Evolutionary conservation across 53 echinoderm and acorn worm genomes (phyloP).

Genomic region (Arbacia lixula): DNA sequence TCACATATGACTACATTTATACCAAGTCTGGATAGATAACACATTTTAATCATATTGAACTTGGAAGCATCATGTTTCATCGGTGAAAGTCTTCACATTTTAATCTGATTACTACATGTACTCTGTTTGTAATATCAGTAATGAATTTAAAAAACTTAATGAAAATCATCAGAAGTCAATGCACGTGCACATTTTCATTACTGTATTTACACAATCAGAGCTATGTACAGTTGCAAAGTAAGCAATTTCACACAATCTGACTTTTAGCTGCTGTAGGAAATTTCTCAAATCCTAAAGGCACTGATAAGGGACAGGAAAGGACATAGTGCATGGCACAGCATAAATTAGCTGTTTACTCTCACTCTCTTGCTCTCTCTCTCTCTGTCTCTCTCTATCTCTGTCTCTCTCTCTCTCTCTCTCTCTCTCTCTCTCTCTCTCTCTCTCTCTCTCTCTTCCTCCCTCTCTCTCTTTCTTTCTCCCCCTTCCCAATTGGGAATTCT

Average conservation of each 20-base stretch:
- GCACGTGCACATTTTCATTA: too few relatives aligned
- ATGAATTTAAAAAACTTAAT: too few relatives aligned
- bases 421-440: not conserved
- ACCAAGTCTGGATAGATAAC: too few relatives aligned
- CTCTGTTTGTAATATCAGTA: too few relatives aligned
- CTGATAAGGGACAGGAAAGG: slow-evolving; percentile 44
- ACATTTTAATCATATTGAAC: too few relatives aligned
- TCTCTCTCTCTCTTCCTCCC: not conserved
- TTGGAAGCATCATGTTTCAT: too few relatives aligned
- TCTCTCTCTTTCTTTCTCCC: not conserved
- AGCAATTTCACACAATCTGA: not conserved
- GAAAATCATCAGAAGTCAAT: too few relatives aligned
- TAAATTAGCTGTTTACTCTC: not conserved
- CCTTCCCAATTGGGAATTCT: not conserved
- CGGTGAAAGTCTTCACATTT: too few relatives aligned
- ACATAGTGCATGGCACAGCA: slow-evolving; percentile 36
- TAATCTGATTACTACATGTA: too few relatives aligned
- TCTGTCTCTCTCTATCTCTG: not conserved
- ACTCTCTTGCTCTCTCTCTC: not conserved
- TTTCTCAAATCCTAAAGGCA: not conserved
- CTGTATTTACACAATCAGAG: too few relatives aligned
- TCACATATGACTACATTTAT: not conserved
- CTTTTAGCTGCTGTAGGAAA: slow-evolving; percentile 8
- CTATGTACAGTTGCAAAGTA: slow-evolving; percentile 30
- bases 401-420: not conserved